Base-by-base conservation (phyloP, 2,113 vertebrate genomes). In the Brachypteracias leptosomus region DNA sequence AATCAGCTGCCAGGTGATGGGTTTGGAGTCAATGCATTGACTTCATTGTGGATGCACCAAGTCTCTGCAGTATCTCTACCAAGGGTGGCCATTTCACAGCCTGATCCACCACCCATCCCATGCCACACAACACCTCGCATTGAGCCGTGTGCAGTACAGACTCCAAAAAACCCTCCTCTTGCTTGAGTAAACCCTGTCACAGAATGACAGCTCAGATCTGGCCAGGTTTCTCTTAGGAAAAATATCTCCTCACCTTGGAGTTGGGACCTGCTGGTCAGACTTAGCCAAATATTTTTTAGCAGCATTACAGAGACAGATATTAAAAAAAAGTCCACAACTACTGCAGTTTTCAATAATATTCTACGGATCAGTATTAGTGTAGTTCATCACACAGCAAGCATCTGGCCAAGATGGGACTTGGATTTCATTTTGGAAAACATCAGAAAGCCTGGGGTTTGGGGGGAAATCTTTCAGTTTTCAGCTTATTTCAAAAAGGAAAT, bases 51-150 rank as follows among this genome's bases (percentile, higher is more conserved):
- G 47, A 51, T 14, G 26, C 12, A 76, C 12, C 7, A 44, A 1
- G 1, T 6, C 19, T 58, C n/a, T n/a, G 28, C 49, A 68, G 6
- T 28, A 15, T 15, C 51, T 47, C 63, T 52, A 8, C 31, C 46
- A n/a, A 87, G 31, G 24, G 24, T 57, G 74, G 22, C 26, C 57
- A 63, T 12, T 8, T n/a, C 66, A 16, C 3, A 3, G 11, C 36
- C 76, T 46, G 42, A 72, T 21, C 51, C 85, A 73, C 9, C 58
- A 52, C 25, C 13, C 33, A 11, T 21, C 28, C 29, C 4, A 3
- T 13, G 7, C 5, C 42, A 79, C 0, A 0, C 76, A 35, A 5
- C 15, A 47, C 20, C 61, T 57, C 0, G 0, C 14, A 1, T 52
- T 0, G 0, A 21, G 49, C 15, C 36, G 13, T 1, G 5, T 29